Evolutionary conservation across 1,140 invertebrate species (phyloP).

Genomic region (Drosophila gunungcola): DNA sequence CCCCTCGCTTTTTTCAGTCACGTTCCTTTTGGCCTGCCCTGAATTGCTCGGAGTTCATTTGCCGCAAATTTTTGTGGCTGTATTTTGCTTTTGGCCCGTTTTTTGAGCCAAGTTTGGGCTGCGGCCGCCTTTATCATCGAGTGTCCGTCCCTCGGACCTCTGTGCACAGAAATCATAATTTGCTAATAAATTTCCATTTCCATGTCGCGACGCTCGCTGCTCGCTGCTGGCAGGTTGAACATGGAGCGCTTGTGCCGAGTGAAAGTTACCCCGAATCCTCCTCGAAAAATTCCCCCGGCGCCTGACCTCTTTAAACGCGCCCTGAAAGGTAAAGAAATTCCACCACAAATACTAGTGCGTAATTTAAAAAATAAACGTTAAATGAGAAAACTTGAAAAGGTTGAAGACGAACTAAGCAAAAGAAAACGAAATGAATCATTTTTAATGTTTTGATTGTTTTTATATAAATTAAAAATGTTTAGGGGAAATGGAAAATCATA

Average conservation of each 20-base stretch:
- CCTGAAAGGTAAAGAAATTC: constrained; percentile 20
- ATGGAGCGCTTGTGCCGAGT: constrained; percentile 59
- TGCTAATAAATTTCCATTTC: constrained; percentile 79
- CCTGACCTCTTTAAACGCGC: constrained; percentile 1
- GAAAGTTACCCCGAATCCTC: constrained; percentile 61
- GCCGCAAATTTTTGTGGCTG: constrained; percentile 28
- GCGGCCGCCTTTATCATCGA: constrained; percentile 4
- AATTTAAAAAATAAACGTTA: constrained; percentile 7
- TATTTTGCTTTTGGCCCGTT: constrained; percentile 21
- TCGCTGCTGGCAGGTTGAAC: constrained; percentile 27
- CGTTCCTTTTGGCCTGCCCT: constrained; percentile 71
- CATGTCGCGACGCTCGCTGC: constrained; percentile 44
- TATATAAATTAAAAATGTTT: not conserved
- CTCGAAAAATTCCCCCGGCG: constrained; percentile 10
- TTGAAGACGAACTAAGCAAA: not conserved
- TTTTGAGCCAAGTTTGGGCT: constrained; percentile 32
- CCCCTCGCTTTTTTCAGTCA: constrained; percentile 49
- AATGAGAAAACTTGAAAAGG: not conserved
- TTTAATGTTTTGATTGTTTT: not conserved
- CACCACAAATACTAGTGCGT: constrained; percentile 22
- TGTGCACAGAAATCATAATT: constrained; percentile 78
- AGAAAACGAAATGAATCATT: not conserved
- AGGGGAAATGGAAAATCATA: too few relatives aligned
- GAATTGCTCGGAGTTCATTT: constrained; percentile 63
- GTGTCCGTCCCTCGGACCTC: constrained; percentile 10